Percentiles rank a stretch among this genome's conserved stretches.
phyloP scores from a whole-genome alignment of 2,797 vertebrate genomes.

The Hozukius guyotensis region DNA sequence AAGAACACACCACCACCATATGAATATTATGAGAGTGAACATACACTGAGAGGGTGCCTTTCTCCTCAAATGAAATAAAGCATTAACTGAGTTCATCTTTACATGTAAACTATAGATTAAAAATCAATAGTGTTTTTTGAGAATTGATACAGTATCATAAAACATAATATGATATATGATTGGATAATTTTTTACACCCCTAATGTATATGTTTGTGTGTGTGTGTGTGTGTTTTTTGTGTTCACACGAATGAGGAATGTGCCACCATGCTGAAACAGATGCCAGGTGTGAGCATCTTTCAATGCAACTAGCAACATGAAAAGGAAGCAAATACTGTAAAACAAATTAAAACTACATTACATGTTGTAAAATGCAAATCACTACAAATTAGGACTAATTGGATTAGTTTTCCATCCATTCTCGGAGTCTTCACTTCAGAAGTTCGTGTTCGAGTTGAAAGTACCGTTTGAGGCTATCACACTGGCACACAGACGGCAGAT shows the following conservation, averaged over 20 bases:
- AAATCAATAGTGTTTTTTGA: no score
- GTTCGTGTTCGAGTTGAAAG: neutral
- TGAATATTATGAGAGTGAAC: no score
- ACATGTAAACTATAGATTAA: no score
- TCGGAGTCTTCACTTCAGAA: neutral
- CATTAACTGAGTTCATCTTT: no score
- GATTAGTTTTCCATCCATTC: neutral
- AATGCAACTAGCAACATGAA: neutral
- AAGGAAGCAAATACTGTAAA: neutral
- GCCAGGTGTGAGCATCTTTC: slow-evolving; percentile 10
- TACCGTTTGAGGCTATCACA: neutral
- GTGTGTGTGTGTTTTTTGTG: neutral
- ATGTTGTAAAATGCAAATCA: neutral
- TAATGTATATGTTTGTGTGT: neutral
- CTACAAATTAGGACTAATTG: neutral
- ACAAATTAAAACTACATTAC: neutral
- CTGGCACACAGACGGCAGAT: neutral
- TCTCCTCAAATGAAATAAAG: no score
- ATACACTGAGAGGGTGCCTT: no score
- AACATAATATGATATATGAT: no score
- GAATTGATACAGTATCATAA: no score
- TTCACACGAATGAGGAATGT: slow-evolving; percentile 23
- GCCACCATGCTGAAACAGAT: slow-evolving; percentile 21
- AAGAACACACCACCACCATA: no score
- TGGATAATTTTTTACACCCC: no score